Base-by-base conservation (phyloP, 2,888 invertebrate species). In the Orchesellides sinensis region DNA sequence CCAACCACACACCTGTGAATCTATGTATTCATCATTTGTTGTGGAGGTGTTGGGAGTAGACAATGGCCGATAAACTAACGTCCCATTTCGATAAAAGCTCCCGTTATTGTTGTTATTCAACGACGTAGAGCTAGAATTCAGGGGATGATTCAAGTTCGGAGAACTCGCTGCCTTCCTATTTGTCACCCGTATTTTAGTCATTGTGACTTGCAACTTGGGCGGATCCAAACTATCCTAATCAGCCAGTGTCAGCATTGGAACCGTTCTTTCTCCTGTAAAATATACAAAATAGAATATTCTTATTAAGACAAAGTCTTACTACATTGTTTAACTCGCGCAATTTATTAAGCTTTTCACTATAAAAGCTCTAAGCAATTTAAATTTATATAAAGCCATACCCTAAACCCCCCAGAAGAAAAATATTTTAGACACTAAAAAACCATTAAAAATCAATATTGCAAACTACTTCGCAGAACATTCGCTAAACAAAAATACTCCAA, bases 21-120 rank as follows among this genome's bases (percentile, higher is more conserved):
- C 88, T 21, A 86, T 83, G 73, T 87, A 88, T 1, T 88, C 88
- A 40, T 88, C 88, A 83, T 80, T 83, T 21, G 27, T 72, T 2
- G 81, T 73, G 8, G 73, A 29, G 0, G 68, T 8, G 17, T 35
- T 63, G 2, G 49, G 61, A 10, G 49, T 21, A 8, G 69, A 63
- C 49, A 78, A 63, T 2, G 78, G 27, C 19, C 70, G 23, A 52
- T 78, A 78, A 21, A 70, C 14, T 14, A 79, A 49, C 0, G 52
- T 52, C 29, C 56, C 56, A 23, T 17, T 54, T 17, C 21, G 54
- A 17, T 35, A 35, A 8, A 17, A n/a, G 21, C 63, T 70, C 1
- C 65, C 65, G 17, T 52, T 59, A n/a, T 27, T 79, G 27, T 72
- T 79, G 27, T 78, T 68, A 40, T 70, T 69, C 1, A 78, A 29